A percentile compares a stretch with the other conserved stretches of the same genome.
Conservation (phyloP, 2,797 vertebrate species). For the Cossypha caffra region DNA sequence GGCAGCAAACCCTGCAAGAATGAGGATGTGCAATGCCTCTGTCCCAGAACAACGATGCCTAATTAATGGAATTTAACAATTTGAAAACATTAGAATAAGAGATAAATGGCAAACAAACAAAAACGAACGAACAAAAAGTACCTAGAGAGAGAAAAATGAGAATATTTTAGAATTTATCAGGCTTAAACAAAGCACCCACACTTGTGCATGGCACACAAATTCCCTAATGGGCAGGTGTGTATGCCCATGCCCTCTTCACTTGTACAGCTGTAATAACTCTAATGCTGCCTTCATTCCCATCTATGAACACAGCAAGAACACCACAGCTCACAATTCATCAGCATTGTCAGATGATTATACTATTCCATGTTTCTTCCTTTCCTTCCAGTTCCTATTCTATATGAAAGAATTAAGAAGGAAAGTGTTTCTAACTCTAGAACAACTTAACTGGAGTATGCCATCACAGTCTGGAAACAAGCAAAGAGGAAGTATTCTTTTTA, state of each 20-base stretch:
- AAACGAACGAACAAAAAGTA: neutral
- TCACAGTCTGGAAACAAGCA: neutral
- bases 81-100: neutral
- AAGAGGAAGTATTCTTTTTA: neutral
- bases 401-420: neutral
- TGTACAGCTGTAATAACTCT: neutral
- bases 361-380: neutral
- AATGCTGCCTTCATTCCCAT: neutral
- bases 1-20: neutral
- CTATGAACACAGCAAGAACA: neutral
- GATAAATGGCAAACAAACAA: neutral
- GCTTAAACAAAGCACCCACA: neutral
- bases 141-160: neutral
- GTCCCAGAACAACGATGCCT: neutral
- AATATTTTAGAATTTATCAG: neutral
- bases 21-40: neutral
- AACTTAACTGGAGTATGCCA: neutral
- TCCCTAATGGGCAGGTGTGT: rapidly evolving
- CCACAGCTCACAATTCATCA: neutral
- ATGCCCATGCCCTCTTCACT: neutral
- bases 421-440: neutral
- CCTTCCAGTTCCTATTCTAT: neutral
- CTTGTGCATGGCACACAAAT: neutral
- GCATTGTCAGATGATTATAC: neutral
- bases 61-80: neutral